These are phyloP conservation scores for Oligia strigilis DNA, from an alignment of 2,888 invertebrate species.

Conservation along the genomic window DNA sequence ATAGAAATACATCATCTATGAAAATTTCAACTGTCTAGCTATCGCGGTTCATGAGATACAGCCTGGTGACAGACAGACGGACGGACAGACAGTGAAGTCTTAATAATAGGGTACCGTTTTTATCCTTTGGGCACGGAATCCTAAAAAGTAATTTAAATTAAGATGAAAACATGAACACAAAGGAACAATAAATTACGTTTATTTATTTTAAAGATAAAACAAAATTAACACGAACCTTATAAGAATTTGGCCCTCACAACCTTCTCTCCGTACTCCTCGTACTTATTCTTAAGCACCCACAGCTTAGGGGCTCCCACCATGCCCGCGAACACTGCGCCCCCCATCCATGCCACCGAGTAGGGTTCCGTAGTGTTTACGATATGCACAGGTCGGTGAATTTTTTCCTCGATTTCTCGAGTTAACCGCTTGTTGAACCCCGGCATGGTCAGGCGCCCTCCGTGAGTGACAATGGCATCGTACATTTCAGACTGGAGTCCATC, in stretches of 20 bases:
- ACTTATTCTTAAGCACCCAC: conserved; percentile 81
- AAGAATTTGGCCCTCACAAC: conserved; percentile 80
- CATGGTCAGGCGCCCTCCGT: conserved; percentile 79
- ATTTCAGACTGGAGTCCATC: conserved; percentile 73
- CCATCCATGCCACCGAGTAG: conserved; percentile 80
- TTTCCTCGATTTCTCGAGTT: conserved; percentile 70
- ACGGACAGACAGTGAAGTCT: too few species aligned
- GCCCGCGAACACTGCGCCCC: conserved; percentile 83
- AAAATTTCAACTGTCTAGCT: too few species aligned
- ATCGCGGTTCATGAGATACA: too few species aligned
- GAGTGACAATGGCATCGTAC: conserved; percentile 74
- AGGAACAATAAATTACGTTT: conserved; percentile 5
- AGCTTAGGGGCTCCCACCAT: conserved; percentile 74
- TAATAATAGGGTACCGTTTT: too few species aligned
- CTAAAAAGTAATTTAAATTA: not conserved
- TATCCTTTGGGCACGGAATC: too few species aligned
- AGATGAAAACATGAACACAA: not conserved
- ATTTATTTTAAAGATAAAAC: not conserved
- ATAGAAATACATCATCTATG: too few species aligned
- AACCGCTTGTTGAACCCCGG: conserved; percentile 78
- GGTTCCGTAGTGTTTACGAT: conserved; percentile 75
- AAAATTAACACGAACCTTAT: not conserved
- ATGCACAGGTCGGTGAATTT: conserved; percentile 67
- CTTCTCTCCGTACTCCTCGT: conserved; percentile 80
- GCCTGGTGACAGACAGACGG: too few species aligned